Evolutionary conservation across 2,797 vertebrate species (phyloP).

Genomic region (Myripristis murdjan): DNA sequence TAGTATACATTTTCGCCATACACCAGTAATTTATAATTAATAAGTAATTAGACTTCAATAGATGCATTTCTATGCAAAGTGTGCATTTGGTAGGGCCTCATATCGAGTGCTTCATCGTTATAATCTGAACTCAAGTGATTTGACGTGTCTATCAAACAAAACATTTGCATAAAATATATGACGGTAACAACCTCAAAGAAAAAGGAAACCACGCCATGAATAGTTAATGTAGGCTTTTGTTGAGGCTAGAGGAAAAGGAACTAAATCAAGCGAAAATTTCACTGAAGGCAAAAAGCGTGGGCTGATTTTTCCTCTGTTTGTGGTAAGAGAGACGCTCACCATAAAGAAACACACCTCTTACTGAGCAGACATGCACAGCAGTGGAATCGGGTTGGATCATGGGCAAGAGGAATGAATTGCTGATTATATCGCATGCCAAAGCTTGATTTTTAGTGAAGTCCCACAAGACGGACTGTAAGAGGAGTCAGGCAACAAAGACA

Average conservation of each 20-base stretch:
- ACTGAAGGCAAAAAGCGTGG: constrained; percentile 40
- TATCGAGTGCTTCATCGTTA: constrained; percentile 11
- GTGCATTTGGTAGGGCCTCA: constrained; percentile 17
- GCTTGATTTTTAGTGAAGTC: constrained; percentile 30
- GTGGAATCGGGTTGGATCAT: constrained; percentile 18
- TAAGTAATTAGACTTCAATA: constrained; percentile 18
- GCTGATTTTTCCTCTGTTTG: constrained; percentile 18
- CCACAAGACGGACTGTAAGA: constrained; percentile 10
- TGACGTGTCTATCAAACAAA: constrained; percentile 31
- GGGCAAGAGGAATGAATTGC: constrained; percentile 31
- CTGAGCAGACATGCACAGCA: constrained; percentile 31
- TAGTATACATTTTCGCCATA: constrained; percentile 15
- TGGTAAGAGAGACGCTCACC: constrained; percentile 28
- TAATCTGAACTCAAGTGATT: constrained; percentile 9
- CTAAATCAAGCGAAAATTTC: constrained; percentile 48
- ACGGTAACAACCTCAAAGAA: constrained; percentile 8
- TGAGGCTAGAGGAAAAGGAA: constrained; percentile 25
- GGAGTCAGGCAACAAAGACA: constrained; percentile 5
- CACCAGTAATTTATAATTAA: constrained; percentile 35
- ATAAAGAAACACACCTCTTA: constrained; percentile 32
- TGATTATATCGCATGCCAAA: constrained; percentile 42
- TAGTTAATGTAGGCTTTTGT: constrained; percentile 22
- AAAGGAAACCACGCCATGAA: constrained; percentile 16
- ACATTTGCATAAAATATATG: constrained; percentile 18
- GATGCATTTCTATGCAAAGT: constrained; percentile 12